Evolutionary conservation across 2,888 invertebrate genomes (phyloP).

Genomic region (Lasioglossum villosulum): DNA sequence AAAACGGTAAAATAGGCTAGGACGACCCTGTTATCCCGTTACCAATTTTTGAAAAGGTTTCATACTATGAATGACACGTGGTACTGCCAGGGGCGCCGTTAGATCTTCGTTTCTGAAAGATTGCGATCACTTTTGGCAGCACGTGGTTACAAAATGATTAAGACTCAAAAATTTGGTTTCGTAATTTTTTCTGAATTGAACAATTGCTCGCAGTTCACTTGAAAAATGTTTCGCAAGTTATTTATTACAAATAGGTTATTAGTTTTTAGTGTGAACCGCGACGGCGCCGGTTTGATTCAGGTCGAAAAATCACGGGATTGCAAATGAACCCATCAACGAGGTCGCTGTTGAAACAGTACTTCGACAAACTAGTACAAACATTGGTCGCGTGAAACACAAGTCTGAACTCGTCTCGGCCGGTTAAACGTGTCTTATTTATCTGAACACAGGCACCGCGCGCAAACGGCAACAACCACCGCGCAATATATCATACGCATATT

Average conservation of each 20-base stretch:
- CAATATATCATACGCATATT: slow-evolving; percentile 57
- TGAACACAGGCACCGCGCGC: slow-evolving; percentile 52
- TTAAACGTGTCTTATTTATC: slow-evolving; percentile 62
- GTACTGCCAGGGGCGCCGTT: neutral
- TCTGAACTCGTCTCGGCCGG: slow-evolving; percentile 58
- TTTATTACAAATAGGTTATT: neutral
- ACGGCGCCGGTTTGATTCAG: slow-evolving; percentile 26
- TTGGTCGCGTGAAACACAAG: slow-evolving; percentile 52
- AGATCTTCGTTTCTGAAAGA: neutral
- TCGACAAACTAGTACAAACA: slow-evolving; percentile 51
- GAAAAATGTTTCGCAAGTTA: slow-evolving; percentile 26
- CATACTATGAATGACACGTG: neutral
- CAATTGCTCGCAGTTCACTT: neutral
- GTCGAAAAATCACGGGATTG: slow-evolving; percentile 40
- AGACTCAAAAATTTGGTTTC: too few relatives aligned
- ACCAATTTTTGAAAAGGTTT: slow-evolving; percentile 1
- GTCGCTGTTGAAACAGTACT: slow-evolving; percentile 32
- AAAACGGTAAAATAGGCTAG: slow-evolving; percentile 54
- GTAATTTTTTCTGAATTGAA: neutral
- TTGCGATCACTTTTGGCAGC: neutral
- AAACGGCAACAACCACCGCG: slow-evolving; percentile 31
- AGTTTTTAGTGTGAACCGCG: neutral
- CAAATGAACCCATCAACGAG: slow-evolving; percentile 60
- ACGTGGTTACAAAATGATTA: too few relatives aligned
- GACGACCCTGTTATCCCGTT: slow-evolving; percentile 26